Conservation (phyloP, 1,140 invertebrate genomes). For the Drosophila nigromelanica region DNA sequence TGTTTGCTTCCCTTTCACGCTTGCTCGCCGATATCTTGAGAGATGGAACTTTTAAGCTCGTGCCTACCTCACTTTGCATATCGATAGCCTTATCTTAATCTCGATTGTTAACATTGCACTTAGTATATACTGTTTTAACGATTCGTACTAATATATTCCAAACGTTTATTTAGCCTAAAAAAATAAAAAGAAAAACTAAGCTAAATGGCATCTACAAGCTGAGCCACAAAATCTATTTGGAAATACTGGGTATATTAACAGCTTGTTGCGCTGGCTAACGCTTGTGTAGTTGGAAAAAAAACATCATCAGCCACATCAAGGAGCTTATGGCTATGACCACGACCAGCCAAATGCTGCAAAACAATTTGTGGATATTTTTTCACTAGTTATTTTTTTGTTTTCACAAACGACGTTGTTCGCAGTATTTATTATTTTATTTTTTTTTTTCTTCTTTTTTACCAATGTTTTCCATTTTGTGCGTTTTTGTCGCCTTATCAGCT, state of each 20-base stretch:
- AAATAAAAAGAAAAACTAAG: no score
- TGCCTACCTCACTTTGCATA: no score
- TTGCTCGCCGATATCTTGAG: no score
- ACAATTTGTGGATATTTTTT: slow-evolving; percentile 10
- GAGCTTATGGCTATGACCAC: not conserved
- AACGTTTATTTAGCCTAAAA: no score
- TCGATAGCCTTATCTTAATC: no score
- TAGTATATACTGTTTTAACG: no score
- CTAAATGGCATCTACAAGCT: not conserved
- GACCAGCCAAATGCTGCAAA: not conserved
- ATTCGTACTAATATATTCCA: no score
- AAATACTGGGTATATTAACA: not conserved
- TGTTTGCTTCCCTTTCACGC: no score
- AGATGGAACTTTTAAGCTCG: no score
- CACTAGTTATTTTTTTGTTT: not conserved
- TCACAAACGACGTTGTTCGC: slow-evolving; percentile 11
- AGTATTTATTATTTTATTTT: slow-evolving; percentile 2
- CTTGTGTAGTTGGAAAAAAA: not conserved
- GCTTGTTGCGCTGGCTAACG: slow-evolving; percentile 1
- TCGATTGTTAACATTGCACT: no score
- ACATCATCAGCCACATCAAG: not conserved
- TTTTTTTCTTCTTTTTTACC: not conserved
- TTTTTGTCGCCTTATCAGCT: slow-evolving; percentile 58
- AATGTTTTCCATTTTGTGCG: slow-evolving; percentile 24
- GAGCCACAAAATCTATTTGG: not conserved